Conservation (phyloP, 2,888 invertebrate genomes). For the Scaptodrosophila latifasciaeformis region DNA sequence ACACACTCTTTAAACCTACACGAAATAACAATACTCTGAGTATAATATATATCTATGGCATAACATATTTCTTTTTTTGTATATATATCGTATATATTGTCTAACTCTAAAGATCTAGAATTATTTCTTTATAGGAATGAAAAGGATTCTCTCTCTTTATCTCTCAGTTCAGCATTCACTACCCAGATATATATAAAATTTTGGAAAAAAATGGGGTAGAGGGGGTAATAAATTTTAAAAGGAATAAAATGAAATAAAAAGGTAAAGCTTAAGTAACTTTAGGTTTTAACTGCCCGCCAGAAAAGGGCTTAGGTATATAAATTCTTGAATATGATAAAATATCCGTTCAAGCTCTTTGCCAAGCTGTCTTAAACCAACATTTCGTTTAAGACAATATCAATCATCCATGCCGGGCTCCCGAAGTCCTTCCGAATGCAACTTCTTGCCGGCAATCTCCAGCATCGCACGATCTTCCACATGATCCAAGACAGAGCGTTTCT, state of each 20-base stretch:
- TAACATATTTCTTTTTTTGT: not conserved
- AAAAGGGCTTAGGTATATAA: slow-evolving; percentile 34
- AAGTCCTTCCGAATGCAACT: slow-evolving; percentile 90
- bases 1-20: slow-evolving; percentile 44
- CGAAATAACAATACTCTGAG: slow-evolving; percentile 63
- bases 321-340: slow-evolving; percentile 48
- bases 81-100: slow-evolving; percentile 19
- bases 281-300: slow-evolving; percentile 41
- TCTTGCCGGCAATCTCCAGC: slow-evolving; percentile 87
- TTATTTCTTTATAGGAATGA: slow-evolving; percentile 51
- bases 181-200: not conserved
- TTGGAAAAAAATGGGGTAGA: not conserved
- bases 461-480: slow-evolving; percentile 89
- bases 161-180: not conserved
- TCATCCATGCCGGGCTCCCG: slow-evolving; percentile 77
- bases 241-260: not conserved
- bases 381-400: slow-evolving; percentile 45
- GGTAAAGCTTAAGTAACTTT: slow-evolving; percentile 37
- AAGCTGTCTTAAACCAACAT: not conserved
- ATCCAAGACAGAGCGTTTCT: slow-evolving; percentile 81
- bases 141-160: slow-evolving; percentile 32
- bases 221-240: not conserved
- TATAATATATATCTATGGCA: slow-evolving; percentile 47
- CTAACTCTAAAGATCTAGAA: slow-evolving; percentile 46
- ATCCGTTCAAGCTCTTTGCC: slow-evolving; percentile 25